Evolutionary conservation across 1,140 invertebrate species (phyloP).

Genomic region (Drosophila orena): DNA sequence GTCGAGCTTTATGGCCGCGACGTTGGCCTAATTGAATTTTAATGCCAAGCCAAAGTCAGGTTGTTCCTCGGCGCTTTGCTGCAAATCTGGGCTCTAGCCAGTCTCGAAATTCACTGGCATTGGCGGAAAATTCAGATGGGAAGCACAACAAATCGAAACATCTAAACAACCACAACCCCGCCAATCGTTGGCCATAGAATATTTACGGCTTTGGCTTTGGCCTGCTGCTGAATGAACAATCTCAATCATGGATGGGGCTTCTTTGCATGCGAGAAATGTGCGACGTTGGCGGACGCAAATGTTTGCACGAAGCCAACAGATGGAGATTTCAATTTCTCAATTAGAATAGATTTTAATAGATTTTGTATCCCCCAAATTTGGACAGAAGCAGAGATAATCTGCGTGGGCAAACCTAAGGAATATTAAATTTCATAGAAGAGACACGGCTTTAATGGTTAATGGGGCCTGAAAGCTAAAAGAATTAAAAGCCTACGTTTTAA

Average conservation of each 20-base stretch:
- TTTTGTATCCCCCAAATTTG: constrained; percentile 6
- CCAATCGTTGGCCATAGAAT: constrained; percentile 41
- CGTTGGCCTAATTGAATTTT: constrained; percentile 75
- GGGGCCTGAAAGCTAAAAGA: neutral
- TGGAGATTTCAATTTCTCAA: constrained; percentile 56
- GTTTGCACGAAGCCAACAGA: constrained; percentile 37
- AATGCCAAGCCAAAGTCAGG: constrained; percentile 40
- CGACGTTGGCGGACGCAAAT: constrained; percentile 36
- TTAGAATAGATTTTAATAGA: constrained; percentile 35
- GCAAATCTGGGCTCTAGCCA: constrained; percentile 34
- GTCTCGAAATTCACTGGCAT: constrained; percentile 54
- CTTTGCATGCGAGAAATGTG: constrained; percentile 47
- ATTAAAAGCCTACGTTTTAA: neutral
- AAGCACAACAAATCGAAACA: constrained; percentile 56
- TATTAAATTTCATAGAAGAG: constrained; percentile 22
- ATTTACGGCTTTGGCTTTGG: constrained; percentile 41
- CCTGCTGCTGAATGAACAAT: constrained; percentile 24
- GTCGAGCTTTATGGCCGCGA: constrained; percentile 25
- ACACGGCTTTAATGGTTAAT: constrained; percentile 19
- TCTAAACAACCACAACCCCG: constrained; percentile 44
- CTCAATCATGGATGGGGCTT: constrained; percentile 28
- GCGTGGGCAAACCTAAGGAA: constrained; percentile 9
- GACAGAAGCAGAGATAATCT: constrained; percentile 16
- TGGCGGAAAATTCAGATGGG: constrained; percentile 12
- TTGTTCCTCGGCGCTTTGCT: constrained; percentile 20